phyloP scores from a whole-genome alignment of 2,888 invertebrate genomes.

The Andrena bicolor region DNA sequence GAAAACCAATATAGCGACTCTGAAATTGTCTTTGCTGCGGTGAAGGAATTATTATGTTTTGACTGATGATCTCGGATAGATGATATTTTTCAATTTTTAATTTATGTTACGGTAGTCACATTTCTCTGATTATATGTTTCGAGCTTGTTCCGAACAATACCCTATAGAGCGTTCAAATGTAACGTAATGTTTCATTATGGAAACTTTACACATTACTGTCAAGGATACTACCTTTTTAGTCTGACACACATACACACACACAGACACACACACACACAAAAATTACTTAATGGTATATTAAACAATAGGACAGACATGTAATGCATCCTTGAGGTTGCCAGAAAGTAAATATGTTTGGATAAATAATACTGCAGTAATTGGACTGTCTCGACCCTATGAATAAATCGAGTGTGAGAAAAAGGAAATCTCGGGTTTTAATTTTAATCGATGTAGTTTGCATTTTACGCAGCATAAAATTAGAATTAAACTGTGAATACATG shows the following conservation, averaged over 20 bases:
- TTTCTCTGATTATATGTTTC: constrained; percentile 38
- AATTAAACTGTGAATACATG: constrained; percentile 44
- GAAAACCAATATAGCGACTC: constrained; percentile 57
- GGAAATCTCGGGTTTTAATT: constrained; percentile 55
- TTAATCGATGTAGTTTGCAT: constrained; percentile 51
- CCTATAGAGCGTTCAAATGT: constrained; percentile 32
- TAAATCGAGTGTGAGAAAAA: constrained; percentile 30
- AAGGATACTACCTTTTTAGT: constrained; percentile 48
- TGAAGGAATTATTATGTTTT: constrained; percentile 59
- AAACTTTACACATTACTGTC: constrained; percentile 36
- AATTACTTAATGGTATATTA: constrained; percentile 43
- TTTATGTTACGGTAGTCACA: constrained; percentile 34
- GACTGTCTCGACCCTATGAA: constrained; percentile 49
- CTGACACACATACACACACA: constrained; percentile 32
- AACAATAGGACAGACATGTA: constrained; percentile 43
- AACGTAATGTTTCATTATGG: constrained; percentile 27
- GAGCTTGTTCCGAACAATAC: constrained; percentile 36
- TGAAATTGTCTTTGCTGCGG: constrained; percentile 54
- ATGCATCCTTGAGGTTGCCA: constrained; percentile 53
- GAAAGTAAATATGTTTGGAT: constrained; percentile 53
- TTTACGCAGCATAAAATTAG: constrained; percentile 56
- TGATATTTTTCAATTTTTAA: constrained; percentile 50
- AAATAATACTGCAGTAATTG: constrained; percentile 49
- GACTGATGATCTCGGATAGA: constrained; percentile 67
- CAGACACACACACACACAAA: constrained; percentile 19